phyloP scores from a whole-genome alignment of 30 jellyfish, hydroid and myxozoan genomes.

The Aurelia sp. region DNA sequence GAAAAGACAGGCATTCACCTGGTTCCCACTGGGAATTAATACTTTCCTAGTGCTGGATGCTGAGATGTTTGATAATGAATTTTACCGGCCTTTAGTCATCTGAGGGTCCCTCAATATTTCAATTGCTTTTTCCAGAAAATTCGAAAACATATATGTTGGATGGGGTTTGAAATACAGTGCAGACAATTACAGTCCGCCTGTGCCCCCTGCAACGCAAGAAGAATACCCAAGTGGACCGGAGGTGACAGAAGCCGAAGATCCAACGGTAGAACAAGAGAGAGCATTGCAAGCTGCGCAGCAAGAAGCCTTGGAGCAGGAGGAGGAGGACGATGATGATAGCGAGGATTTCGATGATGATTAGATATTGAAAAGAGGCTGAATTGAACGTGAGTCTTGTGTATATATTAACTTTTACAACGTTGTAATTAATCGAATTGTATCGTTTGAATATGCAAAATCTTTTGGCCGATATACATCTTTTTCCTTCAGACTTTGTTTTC shows the following conservation, averaged over 20 bases:
- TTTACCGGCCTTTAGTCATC: too few species aligned
- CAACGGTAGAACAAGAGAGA: slow-evolving; percentile 96
- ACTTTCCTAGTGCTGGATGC: too few species aligned
- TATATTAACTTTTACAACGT: not conserved
- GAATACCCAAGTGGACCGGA: slow-evolving; percentile 97
- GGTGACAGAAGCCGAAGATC: slow-evolving; percentile 92
- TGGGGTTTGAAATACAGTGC: slow-evolving; percentile 88
- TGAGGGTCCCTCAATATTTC: too few species aligned
- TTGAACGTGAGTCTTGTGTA: not conserved
- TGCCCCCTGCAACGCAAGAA: slow-evolving; percentile 95
- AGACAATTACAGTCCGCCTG: slow-evolving; percentile 92
- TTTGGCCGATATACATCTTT: too few species aligned
- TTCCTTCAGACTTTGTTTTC: too few species aligned
- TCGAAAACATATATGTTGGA: slow-evolving; percentile 89
- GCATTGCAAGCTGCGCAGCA: slow-evolving; percentile 92
- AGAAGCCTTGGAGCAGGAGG: slow-evolving; percentile 93
- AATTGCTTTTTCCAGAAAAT: slow-evolving; percentile 46
- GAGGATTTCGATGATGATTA: slow-evolving; percentile 87
- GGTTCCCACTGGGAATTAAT: too few species aligned
- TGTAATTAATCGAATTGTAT: not conserved
- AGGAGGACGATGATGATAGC: slow-evolving; percentile 92
- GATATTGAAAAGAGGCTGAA: not conserved
- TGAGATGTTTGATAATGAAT: too few species aligned
- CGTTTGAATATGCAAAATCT: too few species aligned
- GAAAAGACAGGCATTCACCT: too few species aligned